Base-by-base conservation (phyloP, 2,888 invertebrate species). In the Pristionchus arcanus region DNA sequence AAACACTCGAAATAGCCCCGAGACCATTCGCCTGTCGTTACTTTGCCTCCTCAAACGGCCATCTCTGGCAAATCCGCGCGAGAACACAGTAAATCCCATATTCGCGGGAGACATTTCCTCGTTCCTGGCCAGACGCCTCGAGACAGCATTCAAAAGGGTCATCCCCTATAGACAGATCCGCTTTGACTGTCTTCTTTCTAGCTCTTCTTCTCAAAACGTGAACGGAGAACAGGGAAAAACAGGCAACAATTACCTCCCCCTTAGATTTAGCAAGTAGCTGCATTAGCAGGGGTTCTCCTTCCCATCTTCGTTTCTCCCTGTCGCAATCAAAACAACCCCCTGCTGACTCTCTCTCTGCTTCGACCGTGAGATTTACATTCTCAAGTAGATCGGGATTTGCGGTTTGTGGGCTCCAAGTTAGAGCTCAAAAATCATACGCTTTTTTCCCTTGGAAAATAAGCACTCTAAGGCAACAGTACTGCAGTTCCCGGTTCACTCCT, bases 61-160 rank as follows among this genome's bases (percentile, higher is more conserved):
- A n/a, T 28, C 81, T 77, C 42, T 42, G 19, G 25, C 74, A 42
- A 77, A 77, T 77, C 74, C 42, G 34, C 74, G 74, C 74, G 74
- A 9, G 74, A 77, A 77, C 37, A 77, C 74, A 2, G 74, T 31
- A 37, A 77, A 42, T 42, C 74, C 42, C 74, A 77, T 42, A 37
- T 77, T 42, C 74, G 34, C 74, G 68, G 31, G 68, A n/a, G 13
- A 3, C 13, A n/a, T 28, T 68, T 21, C 15, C 66, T 28, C 9
- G 16, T 55, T 55, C 25, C 21, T 59, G 63, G n/a, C 25, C 71
- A 34, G 71, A 15, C 71, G 25, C 25, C 25, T 28, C 68, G 28
- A 31, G 68, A 13, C 28, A 68, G 68, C 68, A 71, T 71, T 31
- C 31, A 16, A 71, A 34, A 34, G 71, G 34, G 31, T 71, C 21